Evolutionary conservation across 1,140 invertebrate genomes (phyloP), one percentile per base, ranked within the genome.

Genomic region (Apis laboriosa): DNA sequence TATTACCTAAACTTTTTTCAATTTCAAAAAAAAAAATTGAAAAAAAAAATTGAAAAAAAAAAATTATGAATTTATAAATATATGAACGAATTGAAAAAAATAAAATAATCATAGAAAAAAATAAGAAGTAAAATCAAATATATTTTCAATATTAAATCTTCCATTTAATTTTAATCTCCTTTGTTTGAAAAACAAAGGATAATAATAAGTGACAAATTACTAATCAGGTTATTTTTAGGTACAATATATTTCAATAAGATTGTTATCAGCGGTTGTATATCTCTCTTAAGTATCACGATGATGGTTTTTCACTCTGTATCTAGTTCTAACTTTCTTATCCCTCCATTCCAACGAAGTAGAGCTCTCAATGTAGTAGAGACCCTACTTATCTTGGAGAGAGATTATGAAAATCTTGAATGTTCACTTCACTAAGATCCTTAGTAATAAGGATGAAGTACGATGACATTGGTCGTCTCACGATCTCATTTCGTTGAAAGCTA

Each of bases 381-480:
- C 66, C 73, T 24, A 60, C 76, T 61, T 77, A 71, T 70, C 53
- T 63, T 21, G 49, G 72, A 28, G 78, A n/a, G 58, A 68, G 74
- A 86, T 86, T 84, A 86, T 70, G 77, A 81, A 84, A 81, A 73
- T 84, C 82, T 75, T 68, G 73, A 76, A 82, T 76, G 73, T 66
- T 67, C 80, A 60, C 72, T 77, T 76, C 75, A 7, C 63, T 82
- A 77, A 76, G 80, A 82, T 60, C 28, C 21, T 53, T 21, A 53
- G 73, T 67, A 77, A 61, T 67, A 51, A 75, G 55, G 56, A 68
- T 60, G 55, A 56, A 7, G 55, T 15, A 43, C 28, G 49, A n/a
- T 49, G 55, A 51, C 24, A 63, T 24, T 79, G 77, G 28, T 79
- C 49, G 24, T 17, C n/a, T 8, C 43, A 24, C 19, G 15, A 66